Percentiles rank a stretch among this genome's conserved stretches.
These are phyloP conservation scores for Lepidurus apus DNA, from an alignment of 1,140 invertebrate genomes.

Conservation along the genomic window DNA sequence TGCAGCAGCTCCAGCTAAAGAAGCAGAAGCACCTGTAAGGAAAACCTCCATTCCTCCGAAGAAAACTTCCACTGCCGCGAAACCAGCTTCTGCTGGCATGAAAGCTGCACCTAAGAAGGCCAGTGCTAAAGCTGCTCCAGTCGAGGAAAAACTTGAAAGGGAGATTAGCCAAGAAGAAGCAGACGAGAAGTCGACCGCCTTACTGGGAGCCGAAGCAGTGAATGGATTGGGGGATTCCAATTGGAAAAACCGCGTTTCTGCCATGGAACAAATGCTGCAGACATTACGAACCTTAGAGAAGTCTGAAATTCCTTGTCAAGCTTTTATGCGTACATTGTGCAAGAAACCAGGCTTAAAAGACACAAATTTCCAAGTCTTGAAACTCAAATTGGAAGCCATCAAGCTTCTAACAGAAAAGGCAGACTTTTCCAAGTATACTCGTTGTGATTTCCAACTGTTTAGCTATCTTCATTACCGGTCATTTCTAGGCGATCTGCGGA, in stretches of 20 bases:
- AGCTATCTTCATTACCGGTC: slow-evolving; percentile 35
- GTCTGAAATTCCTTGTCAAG: slow-evolving; percentile 64
- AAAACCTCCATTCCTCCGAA: slow-evolving; percentile 37
- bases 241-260: slow-evolving; percentile 78
- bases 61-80: slow-evolving; percentile 36
- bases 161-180: slow-evolving; percentile 63
- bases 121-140: slow-evolving; percentile 38
- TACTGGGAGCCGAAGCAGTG: slow-evolving; percentile 58
- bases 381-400: slow-evolving; percentile 70
- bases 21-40: slow-evolving; percentile 39
- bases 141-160: slow-evolving; percentile 45
- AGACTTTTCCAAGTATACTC: slow-evolving; percentile 58
- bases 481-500: slow-evolving; percentile 60
- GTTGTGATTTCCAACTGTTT: neutral
- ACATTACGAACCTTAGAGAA: slow-evolving; percentile 56
- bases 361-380: slow-evolving; percentile 89
- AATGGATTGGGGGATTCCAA: slow-evolving; percentile 66
- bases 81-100: slow-evolving; percentile 28
- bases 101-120: slow-evolving; percentile 36
- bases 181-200: slow-evolving; percentile 58
- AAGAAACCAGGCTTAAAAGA: slow-evolving; percentile 89
- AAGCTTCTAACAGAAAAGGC: slow-evolving; percentile 70
- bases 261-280: slow-evolving; percentile 66
- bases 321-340: slow-evolving; percentile 64
- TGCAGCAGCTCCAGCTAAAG: slow-evolving; percentile 43